A percentile compares a stretch with the other conserved stretches of the same genome.
These are phyloP conservation scores for Leucozona laternaria DNA, from an alignment of 2,888 invertebrate genomes.

Conservation along the genomic window DNA sequence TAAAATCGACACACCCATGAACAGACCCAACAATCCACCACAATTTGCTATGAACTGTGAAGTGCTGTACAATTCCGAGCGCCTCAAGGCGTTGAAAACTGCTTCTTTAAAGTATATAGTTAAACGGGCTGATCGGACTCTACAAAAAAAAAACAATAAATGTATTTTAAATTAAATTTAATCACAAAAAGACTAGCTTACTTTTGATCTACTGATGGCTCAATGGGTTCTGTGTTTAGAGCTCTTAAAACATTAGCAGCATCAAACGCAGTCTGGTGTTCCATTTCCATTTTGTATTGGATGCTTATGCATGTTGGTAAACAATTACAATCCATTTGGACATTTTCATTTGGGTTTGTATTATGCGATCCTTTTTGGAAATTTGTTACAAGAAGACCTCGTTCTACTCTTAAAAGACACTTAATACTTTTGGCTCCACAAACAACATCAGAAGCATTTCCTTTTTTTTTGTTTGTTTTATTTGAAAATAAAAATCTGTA, in stretches of 20 bases:
- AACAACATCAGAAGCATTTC: not conserved
- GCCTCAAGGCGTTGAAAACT: slow-evolving; percentile 13
- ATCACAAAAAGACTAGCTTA: not conserved
- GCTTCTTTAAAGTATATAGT: slow-evolving; percentile 16
- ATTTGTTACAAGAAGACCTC: not conserved
- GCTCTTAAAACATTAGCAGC: not conserved
- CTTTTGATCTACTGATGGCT: not conserved
- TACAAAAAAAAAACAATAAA: not conserved
- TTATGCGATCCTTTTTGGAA: not conserved
- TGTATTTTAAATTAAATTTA: not conserved
- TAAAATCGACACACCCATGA: slow-evolving; percentile 78
- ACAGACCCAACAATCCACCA: slow-evolving; percentile 31
- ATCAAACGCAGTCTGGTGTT: slow-evolving; percentile 15
- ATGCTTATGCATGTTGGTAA: slow-evolving; percentile 14
- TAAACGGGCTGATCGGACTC: slow-evolving; percentile 17
- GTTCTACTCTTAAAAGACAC: slow-evolving; percentile 6
- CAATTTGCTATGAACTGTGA: slow-evolving; percentile 25
- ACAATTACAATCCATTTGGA: slow-evolving; percentile 16
- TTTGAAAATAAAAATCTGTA: not conserved
- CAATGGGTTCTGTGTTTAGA: not conserved
- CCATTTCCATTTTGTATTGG: slow-evolving; percentile 28
- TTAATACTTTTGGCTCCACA: slow-evolving; percentile 20
- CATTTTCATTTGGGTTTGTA: not conserved
- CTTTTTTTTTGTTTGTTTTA: not conserved
- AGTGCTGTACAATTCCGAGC: slow-evolving; percentile 6